A percentile compares a stretch with the other conserved stretches of the same genome.
These are phyloP conservation scores for Drosophila pseudoobscura DNA, from an alignment of 1,140 invertebrate genomes.

Conservation along the genomic window DNA sequence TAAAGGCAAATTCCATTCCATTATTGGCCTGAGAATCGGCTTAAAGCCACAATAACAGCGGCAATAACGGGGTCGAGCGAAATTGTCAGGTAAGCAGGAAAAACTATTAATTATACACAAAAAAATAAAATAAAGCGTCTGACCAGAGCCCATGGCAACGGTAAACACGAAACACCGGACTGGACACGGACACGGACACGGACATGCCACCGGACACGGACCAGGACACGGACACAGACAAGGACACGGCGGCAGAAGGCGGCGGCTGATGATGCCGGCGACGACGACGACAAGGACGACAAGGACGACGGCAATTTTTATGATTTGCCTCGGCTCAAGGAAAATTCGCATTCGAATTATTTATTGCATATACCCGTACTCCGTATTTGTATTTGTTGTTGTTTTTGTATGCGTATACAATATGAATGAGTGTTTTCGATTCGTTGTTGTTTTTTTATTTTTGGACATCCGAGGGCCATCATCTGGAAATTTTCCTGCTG, in stretches of 20 bases:
- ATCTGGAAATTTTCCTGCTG: too few relatives aligned
- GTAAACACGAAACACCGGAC: conserved; percentile 1
- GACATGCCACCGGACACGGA: too few relatives aligned
- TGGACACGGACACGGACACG: too few relatives aligned
- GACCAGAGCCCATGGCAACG: conserved; percentile 38
- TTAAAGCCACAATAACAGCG: conserved; percentile 30
- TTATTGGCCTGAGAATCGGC: conserved; percentile 42
- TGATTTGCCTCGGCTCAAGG: conserved; percentile 43
- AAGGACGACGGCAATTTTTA: conserved; percentile 53
- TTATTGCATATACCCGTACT: conserved; percentile 42
- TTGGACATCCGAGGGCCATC: neutral
- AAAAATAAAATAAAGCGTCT: conserved; percentile 62
- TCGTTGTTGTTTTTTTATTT: conserved; percentile 42
- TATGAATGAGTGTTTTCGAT: conserved; percentile 18
- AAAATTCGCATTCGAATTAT: conserved; percentile 56
- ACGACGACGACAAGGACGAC: conserved; percentile 20
- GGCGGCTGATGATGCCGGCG: neutral
- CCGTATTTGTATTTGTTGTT: too few relatives aligned
- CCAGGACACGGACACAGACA: too few relatives aligned
- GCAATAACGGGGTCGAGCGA: conserved; percentile 6
- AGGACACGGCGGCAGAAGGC: too few relatives aligned
- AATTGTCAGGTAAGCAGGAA: conserved; percentile 59
- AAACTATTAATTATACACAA: conserved; percentile 76
- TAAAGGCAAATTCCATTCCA: conserved; percentile 65
- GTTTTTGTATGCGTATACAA: conserved; percentile 29